Evolutionary conservation across 2,888 invertebrate species (phyloP), one percentile per base, ranked within the genome.

Genomic region (Apamea sordens): DNA sequence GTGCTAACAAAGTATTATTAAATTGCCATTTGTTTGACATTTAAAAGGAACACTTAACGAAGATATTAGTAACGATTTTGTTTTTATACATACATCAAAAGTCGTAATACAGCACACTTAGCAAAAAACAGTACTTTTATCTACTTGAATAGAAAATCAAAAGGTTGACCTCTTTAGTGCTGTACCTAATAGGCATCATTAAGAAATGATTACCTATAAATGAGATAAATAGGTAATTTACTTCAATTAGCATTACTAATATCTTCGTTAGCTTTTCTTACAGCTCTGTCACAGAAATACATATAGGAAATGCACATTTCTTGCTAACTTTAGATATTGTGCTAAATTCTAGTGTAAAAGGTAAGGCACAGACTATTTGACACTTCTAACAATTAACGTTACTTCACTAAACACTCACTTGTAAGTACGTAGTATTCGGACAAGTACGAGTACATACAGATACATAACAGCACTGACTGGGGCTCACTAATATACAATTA

Each of bases 291-390:
- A 87, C 77, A 76, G 75, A 76, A 74, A 76, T 72, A 77, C 61
- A n/a, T n/a, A 75, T 75, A 84, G 73, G 71, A 83, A 78, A 87
- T 82, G 82, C 80, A 87, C 81, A 64, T 83, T 84, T 82, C 76
- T 82, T 86, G 81, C 73, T 81, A 73, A 78, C 21, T 56, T 77
- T 79, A 87, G 68, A 77, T 72, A 76, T 90, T 89, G 85, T 86
- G 90, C 90, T 90, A 88, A 89, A 88, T 88, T 89, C 77, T 86
- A 83, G 77, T 88, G 90, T 89, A 86, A 81, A 88, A 86, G 87
- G 84, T 93, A 94, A 94, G 95, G 95, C 94, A 95, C 95, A 89
- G 84, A 86, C 89, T 91, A 89, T 92, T 93, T 92, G 92, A 93
- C 91, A 93, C 92, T 86, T 89, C 82, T 84, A 85, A 77, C 36